phyloP scores from a whole-genome alignment of 2,113 vertebrate genomes.

The Micronycteris hirsuta region DNA sequence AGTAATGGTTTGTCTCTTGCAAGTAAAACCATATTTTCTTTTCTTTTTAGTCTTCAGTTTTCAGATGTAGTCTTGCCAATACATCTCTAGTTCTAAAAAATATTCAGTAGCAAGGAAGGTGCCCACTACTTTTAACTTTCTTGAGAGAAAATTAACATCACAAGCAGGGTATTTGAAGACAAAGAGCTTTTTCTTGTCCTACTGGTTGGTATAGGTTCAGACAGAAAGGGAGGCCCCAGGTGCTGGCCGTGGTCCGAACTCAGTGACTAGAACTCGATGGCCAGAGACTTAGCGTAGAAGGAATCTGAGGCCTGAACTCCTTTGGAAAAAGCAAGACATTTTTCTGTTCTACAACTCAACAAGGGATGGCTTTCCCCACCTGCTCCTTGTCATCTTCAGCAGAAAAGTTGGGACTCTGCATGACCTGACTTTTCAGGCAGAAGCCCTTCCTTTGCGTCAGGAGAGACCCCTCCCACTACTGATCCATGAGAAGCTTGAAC shows the following conservation, averaged over 20 bases:
- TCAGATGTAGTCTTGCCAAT: not conserved
- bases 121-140: not conserved
- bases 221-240: not conserved
- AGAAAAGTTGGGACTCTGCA: not conserved
- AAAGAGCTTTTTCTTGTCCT: not conserved
- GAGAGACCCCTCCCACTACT: not conserved
- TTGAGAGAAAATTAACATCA: slow-evolving; percentile 1
- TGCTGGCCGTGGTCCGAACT: no score
- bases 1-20: not conserved
- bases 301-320: not conserved
- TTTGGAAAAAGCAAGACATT: not conserved
- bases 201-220: not conserved
- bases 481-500: not conserved
- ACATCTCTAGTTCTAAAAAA: not conserved
- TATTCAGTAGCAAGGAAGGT: not conserved
- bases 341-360: not conserved
- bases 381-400: not conserved
- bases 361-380: not conserved
- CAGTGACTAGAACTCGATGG: not conserved
- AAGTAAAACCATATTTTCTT: not conserved
- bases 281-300: not conserved
- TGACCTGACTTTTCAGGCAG: not conserved
- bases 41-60: not conserved
- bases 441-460: not conserved
- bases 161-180: not conserved